These are phyloP conservation scores for Gulo gulo DNA, from an alignment of 2,113 vertebrate genomes.

Conservation along the genomic window DNA sequence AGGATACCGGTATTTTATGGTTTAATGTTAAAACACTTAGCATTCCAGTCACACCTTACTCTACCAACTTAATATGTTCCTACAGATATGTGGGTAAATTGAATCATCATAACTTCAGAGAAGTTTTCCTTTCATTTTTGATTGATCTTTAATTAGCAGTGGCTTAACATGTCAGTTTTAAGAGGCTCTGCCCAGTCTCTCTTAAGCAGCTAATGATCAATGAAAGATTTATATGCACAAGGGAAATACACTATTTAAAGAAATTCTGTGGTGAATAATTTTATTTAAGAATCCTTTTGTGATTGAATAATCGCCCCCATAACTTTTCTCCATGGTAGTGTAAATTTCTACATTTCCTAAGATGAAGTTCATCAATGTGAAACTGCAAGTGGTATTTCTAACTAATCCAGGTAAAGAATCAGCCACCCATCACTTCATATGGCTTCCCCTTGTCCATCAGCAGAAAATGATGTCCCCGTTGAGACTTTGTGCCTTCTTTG, in stretches of 20 bases:
- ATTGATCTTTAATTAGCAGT: slow-evolving; percentile 65
- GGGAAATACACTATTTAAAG: slow-evolving; percentile 54
- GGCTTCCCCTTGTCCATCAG: background rate
- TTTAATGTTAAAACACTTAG: slow-evolving; percentile 49
- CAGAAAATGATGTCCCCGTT: background rate
- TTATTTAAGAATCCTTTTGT: slow-evolving; percentile 46
- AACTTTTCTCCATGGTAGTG: slow-evolving; percentile 6
- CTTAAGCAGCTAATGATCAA: slow-evolving; percentile 60
- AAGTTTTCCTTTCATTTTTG: slow-evolving; percentile 45
- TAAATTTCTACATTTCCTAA: slow-evolving; percentile 54
- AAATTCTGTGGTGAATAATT: slow-evolving; percentile 54
- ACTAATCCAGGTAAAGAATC: background rate
- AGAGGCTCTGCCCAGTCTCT: slow-evolving; percentile 35
- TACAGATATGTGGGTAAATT: slow-evolving; percentile 48
- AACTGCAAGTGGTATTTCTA: background rate
- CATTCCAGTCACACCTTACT: slow-evolving; percentile 8
- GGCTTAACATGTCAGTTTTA: slow-evolving; percentile 55
- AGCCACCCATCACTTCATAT: background rate
- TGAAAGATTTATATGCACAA: slow-evolving; percentile 54
- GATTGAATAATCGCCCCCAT: slow-evolving; percentile 29
- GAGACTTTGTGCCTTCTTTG: background rate
- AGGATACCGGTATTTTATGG: slow-evolving; percentile 24
- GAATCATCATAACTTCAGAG: slow-evolving; percentile 60
- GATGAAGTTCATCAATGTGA: slow-evolving; percentile 1
- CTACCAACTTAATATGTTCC: slow-evolving; percentile 31